Percentiles rank a stretch among this genome's conserved stretches.
phyloP scores from a whole-genome alignment of 92 coral and sea anemone species.

The Palythoa grandiflora region DNA sequence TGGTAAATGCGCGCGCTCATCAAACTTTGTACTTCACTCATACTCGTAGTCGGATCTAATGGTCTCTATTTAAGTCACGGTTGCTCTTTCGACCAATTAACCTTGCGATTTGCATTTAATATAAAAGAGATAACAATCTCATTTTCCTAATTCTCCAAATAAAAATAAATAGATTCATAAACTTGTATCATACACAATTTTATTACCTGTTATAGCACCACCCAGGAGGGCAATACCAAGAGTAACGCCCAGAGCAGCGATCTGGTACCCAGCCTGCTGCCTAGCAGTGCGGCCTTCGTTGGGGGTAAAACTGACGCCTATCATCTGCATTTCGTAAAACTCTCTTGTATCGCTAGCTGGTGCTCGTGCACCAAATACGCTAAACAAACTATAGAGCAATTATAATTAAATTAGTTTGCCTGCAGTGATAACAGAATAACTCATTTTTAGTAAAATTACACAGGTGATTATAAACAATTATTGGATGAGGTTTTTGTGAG shows the following conservation, averaged over 20 bases:
- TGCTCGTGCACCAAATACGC: constrained; percentile 28
- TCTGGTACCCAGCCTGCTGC: constrained; percentile 89
- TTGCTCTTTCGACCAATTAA: no score
- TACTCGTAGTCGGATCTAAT: no score
- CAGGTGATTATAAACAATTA: no score
- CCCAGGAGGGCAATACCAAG: constrained; percentile 80
- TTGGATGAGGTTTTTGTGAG: no score
- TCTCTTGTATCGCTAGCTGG: background rate
- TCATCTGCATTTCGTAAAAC: constrained; percentile 22
- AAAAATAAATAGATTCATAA: no score
- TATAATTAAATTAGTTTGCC: background rate
- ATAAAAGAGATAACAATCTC: no score
- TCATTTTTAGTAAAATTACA: no score
- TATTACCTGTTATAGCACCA: constrained; percentile 81
- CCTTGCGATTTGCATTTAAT: no score
- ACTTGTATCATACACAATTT: background rate
- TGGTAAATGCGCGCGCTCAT: no score
- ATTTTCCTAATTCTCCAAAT: no score
- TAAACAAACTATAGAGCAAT: background rate
- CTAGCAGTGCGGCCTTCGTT: constrained; percentile 75
- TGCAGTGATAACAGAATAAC: background rate
- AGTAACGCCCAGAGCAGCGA: constrained; percentile 75
- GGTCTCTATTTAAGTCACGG: no score
- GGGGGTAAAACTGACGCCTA: constrained; percentile 64
- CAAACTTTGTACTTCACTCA: no score